Conservation (phyloP, 2,797 vertebrate genomes). For the Platalea minor region DNA sequence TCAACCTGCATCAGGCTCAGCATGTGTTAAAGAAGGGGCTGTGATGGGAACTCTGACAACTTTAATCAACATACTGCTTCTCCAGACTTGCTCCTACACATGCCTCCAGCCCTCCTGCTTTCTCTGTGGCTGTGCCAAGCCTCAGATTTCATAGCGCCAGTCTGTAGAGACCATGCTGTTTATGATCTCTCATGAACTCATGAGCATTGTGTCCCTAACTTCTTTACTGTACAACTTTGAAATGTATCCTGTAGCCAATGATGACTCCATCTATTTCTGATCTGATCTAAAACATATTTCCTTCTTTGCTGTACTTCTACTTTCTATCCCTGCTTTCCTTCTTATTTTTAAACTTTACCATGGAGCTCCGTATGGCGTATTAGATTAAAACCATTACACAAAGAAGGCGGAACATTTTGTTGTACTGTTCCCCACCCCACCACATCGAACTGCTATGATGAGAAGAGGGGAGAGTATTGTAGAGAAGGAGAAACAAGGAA, state of each 20-base stretch:
- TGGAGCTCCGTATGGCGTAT: not conserved
- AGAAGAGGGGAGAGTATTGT: not conserved
- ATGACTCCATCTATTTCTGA: conserved; percentile 35
- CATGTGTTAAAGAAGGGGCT: conserved; percentile 7
- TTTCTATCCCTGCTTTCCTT: conserved; percentile 13
- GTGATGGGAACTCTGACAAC: conserved; percentile 39
- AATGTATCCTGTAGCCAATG: conserved; percentile 30
- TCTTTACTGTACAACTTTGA: conserved; percentile 39
- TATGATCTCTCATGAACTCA: conserved; percentile 42
- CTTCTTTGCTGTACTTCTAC: not conserved
- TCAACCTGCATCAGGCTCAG: conserved; percentile 13
- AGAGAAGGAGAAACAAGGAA: not conserved
- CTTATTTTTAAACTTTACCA: conserved; percentile 34
- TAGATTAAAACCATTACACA: not conserved
- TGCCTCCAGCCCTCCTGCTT: conserved; percentile 36
- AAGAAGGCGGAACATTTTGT: not conserved
- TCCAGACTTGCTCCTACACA: conserved; percentile 46
- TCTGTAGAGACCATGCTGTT: conserved; percentile 49
- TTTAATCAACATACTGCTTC: conserved; percentile 43
- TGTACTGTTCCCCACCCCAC: not conserved
- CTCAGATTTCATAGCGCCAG: conserved; percentile 39
- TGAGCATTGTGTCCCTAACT: conserved; percentile 9
- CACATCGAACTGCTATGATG: accelerated
- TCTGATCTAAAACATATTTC: conserved; percentile 57
- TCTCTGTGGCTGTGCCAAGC: conserved; percentile 56